Evolutionary conservation across 2,888 invertebrate species (phyloP).

Genomic region (Horisme vitalbata): DNA sequence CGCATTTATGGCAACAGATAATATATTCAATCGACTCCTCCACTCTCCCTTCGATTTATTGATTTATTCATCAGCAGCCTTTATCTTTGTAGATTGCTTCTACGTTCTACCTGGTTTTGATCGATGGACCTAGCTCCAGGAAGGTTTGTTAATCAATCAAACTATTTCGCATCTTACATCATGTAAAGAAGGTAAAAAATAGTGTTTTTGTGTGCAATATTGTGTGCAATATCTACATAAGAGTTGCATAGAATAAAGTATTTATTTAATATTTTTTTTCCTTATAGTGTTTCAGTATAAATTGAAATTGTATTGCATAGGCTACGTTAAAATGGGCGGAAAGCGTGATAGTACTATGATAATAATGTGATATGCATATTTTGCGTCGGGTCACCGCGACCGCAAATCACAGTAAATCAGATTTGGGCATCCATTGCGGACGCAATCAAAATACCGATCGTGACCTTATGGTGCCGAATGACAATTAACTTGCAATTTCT

Average conservation of each 20-base stretch:
- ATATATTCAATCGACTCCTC: conserved; percentile 57
- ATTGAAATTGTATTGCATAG: no score
- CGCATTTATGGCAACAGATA: conserved; percentile 61
- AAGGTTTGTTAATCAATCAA: conserved; percentile 27
- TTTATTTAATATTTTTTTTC: no score
- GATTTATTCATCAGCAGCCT: conserved; percentile 42
- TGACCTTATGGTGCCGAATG: conserved; percentile 36
- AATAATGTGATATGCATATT: conserved; percentile 38
- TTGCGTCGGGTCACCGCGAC: conserved; percentile 28
- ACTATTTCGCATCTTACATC: no score
- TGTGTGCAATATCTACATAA: no score
- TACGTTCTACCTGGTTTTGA: conserved; percentile 27
- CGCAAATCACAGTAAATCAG: conserved; percentile 50
- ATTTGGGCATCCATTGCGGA: conserved; percentile 47
- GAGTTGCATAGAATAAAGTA: no score
- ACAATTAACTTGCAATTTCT: conserved; percentile 35
- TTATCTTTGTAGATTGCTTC: conserved; percentile 31
- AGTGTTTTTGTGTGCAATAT: no score
- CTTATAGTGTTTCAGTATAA: no score
- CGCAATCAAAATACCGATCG: conserved; percentile 46
- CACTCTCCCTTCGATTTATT: conserved; percentile 48
- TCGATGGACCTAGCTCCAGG: conserved; percentile 21
- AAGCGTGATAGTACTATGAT: conserved; percentile 22
- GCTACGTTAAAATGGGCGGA: conserved; percentile 15
- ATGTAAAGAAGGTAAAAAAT: no score